These are phyloP conservation scores for Sinocyclocheilus anshuiensis DNA, from an alignment of 2,113 vertebrate genomes.

Conservation along the genomic window DNA sequence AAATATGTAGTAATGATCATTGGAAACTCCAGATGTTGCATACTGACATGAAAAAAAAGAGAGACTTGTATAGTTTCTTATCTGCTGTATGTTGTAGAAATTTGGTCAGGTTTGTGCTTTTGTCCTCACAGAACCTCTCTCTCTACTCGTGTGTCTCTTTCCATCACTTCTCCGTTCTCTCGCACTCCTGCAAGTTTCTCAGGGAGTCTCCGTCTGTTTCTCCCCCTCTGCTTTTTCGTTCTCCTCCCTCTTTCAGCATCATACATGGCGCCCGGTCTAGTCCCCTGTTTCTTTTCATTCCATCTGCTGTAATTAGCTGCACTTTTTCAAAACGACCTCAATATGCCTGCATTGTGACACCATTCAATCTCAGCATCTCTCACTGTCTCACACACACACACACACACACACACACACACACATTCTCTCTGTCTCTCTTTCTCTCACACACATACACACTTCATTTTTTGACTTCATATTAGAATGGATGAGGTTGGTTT, in stretches of 20 bases:
- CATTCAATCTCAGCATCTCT: constrained; percentile 27
- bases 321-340: constrained; percentile 57
- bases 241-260: constrained; percentile 17
- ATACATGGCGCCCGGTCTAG: constrained; percentile 10
- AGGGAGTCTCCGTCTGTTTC: not conserved
- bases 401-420: constrained; percentile 13
- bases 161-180: not conserved
- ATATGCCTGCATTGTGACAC: constrained; percentile 54
- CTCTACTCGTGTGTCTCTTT: not conserved
- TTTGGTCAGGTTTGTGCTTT: not conserved
- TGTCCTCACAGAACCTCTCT: not conserved
- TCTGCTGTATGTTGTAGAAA: not conserved
- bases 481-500: constrained; percentile 5
- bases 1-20: not conserved
- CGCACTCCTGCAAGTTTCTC: not conserved
- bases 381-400: constrained; percentile 11
- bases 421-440: not conserved
- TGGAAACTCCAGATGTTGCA: too few species aligned
- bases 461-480: constrained; percentile 34
- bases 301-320: constrained; percentile 42
- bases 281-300: constrained; percentile 26
- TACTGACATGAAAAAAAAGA: not conserved
- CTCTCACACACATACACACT: constrained; percentile 12
- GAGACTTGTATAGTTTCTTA: not conserved
- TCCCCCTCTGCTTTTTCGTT: not conserved